phyloP scores from a whole-genome alignment of 2,797 vertebrate species.

The Tarsius wallacei region DNA sequence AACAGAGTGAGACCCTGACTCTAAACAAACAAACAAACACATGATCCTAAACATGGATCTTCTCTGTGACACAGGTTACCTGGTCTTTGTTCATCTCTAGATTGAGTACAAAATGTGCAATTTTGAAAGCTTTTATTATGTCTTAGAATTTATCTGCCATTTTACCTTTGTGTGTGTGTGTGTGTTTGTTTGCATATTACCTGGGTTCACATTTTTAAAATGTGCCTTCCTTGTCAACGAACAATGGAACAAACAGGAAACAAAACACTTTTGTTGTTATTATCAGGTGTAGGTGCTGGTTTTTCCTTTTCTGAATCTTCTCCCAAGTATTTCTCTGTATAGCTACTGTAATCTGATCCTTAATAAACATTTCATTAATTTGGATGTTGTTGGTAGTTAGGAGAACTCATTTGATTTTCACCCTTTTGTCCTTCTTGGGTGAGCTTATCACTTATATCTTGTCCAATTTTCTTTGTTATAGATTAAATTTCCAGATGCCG shows the following conservation, averaged over 20 bases:
- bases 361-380: not conserved
- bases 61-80: too few relatives aligned
- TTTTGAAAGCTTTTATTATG: not conserved
- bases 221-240: constrained; percentile 25
- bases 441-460: constrained; percentile 5
- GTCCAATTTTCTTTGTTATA: constrained; percentile 6
- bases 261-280: not conserved
- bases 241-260: constrained; percentile 62
- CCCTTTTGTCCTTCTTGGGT: constrained; percentile 7
- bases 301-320: constrained; percentile 65
- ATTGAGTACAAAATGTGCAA: not conserved
- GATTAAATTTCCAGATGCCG: constrained; percentile 35
- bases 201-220: constrained; percentile 30
- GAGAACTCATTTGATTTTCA: constrained; percentile 1
- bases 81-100: not conserved
- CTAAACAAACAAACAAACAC: too few relatives aligned
- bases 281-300: not conserved
- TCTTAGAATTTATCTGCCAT: constrained; percentile 22
- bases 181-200: not conserved
- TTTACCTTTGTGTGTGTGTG: not conserved
- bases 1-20: too few relatives aligned
- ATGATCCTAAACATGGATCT: not conserved
- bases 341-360: constrained; percentile 20
- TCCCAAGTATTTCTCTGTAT: constrained; percentile 36
- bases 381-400: not conserved